Evolutionary conservation across 2,888 invertebrate genomes (phyloP).

Genomic region (Chironomus riparius): DNA sequence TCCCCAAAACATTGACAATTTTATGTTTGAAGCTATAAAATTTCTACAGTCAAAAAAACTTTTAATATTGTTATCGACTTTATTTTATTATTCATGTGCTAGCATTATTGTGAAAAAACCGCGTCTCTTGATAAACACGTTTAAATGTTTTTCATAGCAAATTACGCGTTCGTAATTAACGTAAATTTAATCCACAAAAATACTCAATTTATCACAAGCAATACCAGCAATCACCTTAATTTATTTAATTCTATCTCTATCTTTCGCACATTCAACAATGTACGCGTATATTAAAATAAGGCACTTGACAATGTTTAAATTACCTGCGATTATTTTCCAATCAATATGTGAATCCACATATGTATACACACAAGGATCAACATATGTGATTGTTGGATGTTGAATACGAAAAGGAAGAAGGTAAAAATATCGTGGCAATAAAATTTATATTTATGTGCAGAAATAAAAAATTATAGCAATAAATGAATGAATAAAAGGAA

Average conservation of each 20-base stretch:
- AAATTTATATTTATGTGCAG: too few relatives aligned
- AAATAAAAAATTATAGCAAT: too few relatives aligned
- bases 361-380: not conserved
- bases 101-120: not conserved
- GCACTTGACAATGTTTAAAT: not conserved
- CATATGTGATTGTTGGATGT: too few relatives aligned
- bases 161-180: conserved; percentile 21
- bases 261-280: not conserved
- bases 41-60: not conserved
- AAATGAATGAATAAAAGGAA: too few relatives aligned
- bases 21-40: too few relatives aligned
- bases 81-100: not conserved
- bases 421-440: too few relatives aligned
- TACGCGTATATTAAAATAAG: not conserved
- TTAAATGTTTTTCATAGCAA: conserved; percentile 5
- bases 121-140: not conserved
- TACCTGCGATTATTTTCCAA: conserved; percentile 27
- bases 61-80: not conserved
- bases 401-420: too few relatives aligned
- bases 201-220: conserved; percentile 7
- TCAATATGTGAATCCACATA: conserved; percentile 1
- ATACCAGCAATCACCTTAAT: conserved; percentile 9
- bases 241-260: not conserved
- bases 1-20: too few relatives aligned
- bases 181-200: conserved; percentile 8